Conservation (phyloP, 2,797 vertebrate species). For the Sebastes kiyomatsui region DNA sequence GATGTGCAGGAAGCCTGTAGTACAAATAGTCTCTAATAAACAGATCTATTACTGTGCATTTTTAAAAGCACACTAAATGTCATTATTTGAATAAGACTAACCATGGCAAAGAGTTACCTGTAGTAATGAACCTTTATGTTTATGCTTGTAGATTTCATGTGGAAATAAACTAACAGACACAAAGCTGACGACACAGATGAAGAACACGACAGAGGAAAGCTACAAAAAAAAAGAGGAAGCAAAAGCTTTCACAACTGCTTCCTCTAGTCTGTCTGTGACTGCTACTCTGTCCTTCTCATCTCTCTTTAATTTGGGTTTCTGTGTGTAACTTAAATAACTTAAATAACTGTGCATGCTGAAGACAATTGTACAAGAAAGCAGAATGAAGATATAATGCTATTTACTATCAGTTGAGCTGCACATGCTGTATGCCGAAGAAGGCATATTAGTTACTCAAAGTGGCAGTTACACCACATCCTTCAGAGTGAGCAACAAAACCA, state of each 20-base stretch:
- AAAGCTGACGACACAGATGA: conserved; percentile 53
- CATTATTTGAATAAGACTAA: not conserved
- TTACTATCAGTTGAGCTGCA: not conserved
- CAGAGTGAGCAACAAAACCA: conserved; percentile 36
- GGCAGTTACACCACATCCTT: conserved; percentile 81
- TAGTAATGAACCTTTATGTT: not conserved
- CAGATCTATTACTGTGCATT: not conserved
- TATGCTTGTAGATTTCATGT: conserved; percentile 3
- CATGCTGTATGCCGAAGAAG: not conserved
- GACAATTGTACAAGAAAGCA: not conserved
- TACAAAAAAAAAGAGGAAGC: conserved; percentile 66
- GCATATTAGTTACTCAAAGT: not conserved
- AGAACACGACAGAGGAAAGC: conserved; percentile 60
- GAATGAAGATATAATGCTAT: not conserved
- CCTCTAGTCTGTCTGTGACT: conserved; percentile 60
- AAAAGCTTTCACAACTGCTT: conserved; percentile 73
- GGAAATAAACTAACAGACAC: conserved; percentile 33
- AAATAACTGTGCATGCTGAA: not conserved
- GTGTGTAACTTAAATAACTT: not conserved
- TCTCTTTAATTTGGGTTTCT: not conserved
- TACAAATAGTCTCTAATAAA: not conserved
- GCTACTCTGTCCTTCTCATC: not conserved
- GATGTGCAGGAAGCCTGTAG: not conserved
- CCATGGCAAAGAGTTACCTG: not conserved
- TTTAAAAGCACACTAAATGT: not conserved